phyloP scores from a whole-genome alignment of 2,797 vertebrate species.

The Malacoraja senta region DNA sequence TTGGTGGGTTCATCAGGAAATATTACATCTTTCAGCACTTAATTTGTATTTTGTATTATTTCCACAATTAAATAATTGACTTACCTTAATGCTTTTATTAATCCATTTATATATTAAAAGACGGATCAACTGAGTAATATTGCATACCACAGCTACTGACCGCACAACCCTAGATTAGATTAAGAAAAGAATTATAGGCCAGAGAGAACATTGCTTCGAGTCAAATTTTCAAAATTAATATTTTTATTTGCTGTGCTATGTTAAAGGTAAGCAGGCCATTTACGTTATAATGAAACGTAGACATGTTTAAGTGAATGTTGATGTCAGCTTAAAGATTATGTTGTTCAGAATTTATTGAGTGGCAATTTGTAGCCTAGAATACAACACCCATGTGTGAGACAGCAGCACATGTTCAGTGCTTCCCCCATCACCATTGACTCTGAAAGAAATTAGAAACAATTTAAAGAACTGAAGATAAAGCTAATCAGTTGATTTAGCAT shows the following conservation, averaged over 20 bases:
- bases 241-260: background rate
- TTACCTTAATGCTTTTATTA: background rate
- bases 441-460: background rate
- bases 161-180: background rate
- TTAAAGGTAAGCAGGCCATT: background rate
- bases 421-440: too few relatives aligned
- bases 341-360: background rate
- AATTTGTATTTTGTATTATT: constrained; percentile 16
- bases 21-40: constrained; percentile 42
- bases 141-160: background rate
- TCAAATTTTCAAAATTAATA: background rate
- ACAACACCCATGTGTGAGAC: background rate
- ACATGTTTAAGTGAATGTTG: background rate
- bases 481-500: background rate
- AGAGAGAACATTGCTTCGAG: background rate
- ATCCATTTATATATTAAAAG: background rate
- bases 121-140: background rate
- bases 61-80: background rate
- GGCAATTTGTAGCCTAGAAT: background rate
- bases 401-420: background rate
- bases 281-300: background rate
- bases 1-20: background rate
- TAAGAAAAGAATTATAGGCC: background rate
- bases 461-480: background rate
- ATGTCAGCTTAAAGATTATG: background rate